Evolutionary conservation across 1,140 invertebrate species (phyloP), one percentile per base, ranked within the genome.

Genomic region (Apis cerana): DNA sequence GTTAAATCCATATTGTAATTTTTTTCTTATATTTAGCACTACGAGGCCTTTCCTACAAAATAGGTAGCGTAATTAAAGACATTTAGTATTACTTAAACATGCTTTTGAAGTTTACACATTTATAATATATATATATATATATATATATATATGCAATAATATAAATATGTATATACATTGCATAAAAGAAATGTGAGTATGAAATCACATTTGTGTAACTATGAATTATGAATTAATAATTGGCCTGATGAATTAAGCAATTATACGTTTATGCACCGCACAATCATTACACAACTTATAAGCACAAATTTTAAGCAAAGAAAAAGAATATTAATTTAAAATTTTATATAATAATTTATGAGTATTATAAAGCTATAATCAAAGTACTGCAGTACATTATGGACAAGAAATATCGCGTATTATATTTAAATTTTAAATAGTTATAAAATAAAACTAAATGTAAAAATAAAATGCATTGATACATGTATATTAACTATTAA

Each of bases 61-160:
- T 61, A 88, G 72, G 50, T 78, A 75, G 59, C 67, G 54, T 82
- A 77, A 81, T 52, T 81, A 88, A 85, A 82, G 68, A 89, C 82
- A 85, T 84, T 80, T 82, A 88, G 75, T 80, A 82, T 77, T 85
- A 85, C 48, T 75, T 81, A 69, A 85, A 81, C 50, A 83, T 88
- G 89, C 87, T 89, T 89, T 89, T 82, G 72, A 89, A 88, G 48
- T 89, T 90, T 89, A 90, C 85, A 89, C 82, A 54, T 87, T 89
- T 89, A 89, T 89, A 89, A 90, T 85, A 84, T 61, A 19, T 88
- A 88, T 68, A 75, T 27, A 76, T 75, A 83, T 67, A 17, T 80
- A 82, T 75, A 80, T 74, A 70, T 43, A 88, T 68, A 75, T 27
- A 64, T 59, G 86, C 85, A 87, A 89, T 84, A 85, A 88, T 33